Evolutionary conservation across 2,113 vertebrate genomes (phyloP), one percentile per base, ranked within the genome.

Genomic region (Tricholaema leucomelas): DNA sequence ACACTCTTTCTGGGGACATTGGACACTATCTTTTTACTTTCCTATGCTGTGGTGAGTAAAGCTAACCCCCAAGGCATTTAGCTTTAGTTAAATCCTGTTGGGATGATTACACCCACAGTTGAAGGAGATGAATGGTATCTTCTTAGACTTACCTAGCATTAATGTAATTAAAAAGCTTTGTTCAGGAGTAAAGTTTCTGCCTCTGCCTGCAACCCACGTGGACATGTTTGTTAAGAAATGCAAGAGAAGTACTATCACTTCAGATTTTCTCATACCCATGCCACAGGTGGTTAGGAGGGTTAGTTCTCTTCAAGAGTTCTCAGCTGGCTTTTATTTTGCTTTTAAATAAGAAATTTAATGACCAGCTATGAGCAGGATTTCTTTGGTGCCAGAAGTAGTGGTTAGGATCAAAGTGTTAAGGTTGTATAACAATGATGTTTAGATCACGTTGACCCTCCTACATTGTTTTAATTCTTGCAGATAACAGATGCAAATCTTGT

Each of bases 11-110:
- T 99, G 27, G 99, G 99, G 31, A 98, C 96, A 0, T 72, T 99
- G 94, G 99, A 99, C 87, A 99, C 99, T 46, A 97, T 99, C 82
- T 99, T 99, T 93, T 98, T 99, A 80, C 99, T 99, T 97, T 99
- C 99, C 15, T 99, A 99, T 31, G 99, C 99, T n/a, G 95, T 98
- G 98, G 99, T 99, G 95, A 98, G 98, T 98, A 71, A 63, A 87
- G 80, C 18, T 81, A 61, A 91, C 3, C 5, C 20, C 20, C 50
- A 48, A 58, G 18, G 56, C 78, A 38, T 60, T 67, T 10, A 44
- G 31, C n/a, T 89, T 28, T n/a, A 19, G 2, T 63, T 75, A 42
- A 77, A 27, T 83, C 23, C 55, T n/a, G 15, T 7, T 42, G 23
- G 23, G n/a, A n/a, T 74, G 38, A 42, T 86, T 44, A 50, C 59